Conservation (phyloP, 1,140 invertebrate genomes). For the Stenopsyche tienmushanensis region DNA sequence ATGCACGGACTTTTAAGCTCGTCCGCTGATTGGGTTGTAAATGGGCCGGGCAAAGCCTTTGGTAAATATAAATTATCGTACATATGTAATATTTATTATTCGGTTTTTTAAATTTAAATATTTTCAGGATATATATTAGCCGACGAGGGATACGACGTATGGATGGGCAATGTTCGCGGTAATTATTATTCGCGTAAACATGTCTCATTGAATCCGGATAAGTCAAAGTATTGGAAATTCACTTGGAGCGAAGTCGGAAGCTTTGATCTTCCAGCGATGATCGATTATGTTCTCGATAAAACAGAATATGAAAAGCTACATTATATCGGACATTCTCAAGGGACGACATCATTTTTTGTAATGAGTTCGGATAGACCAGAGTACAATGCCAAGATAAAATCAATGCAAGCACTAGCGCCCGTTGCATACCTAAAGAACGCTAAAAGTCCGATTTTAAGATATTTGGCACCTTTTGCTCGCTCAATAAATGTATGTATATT, state of each 20-base stretch:
- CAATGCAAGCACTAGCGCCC: slow-evolving; percentile 69
- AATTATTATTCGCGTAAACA: slow-evolving; percentile 67
- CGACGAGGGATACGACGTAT: slow-evolving; percentile 75
- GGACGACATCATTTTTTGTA: slow-evolving; percentile 67
- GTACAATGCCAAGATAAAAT: slow-evolving; percentile 65
- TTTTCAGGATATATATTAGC: slow-evolving; percentile 64
- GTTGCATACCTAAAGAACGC: slow-evolving; percentile 64
- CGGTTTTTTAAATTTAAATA: too few relatives aligned
- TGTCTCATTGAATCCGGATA: slow-evolving; percentile 56
- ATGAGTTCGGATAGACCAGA: slow-evolving; percentile 61
- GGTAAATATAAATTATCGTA: slow-evolving; percentile 45
- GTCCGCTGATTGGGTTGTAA: slow-evolving; percentile 61
- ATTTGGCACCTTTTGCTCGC: slow-evolving; percentile 47
- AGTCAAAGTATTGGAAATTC: slow-evolving; percentile 72
- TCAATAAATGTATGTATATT: slow-evolving; percentile 47
- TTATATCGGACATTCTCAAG: slow-evolving; percentile 72
- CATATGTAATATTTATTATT: slow-evolving; percentile 12
- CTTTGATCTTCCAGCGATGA: slow-evolving; percentile 74
- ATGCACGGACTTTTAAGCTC: slow-evolving; percentile 67
- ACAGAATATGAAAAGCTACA: slow-evolving; percentile 62
- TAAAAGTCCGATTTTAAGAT: slow-evolving; percentile 56
- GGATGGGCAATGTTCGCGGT: slow-evolving; percentile 70
- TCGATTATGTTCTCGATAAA: slow-evolving; percentile 66
- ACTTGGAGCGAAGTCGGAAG: slow-evolving; percentile 79
- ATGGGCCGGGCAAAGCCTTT: slow-evolving; percentile 54